These are phyloP conservation scores for Manis pentadactyla DNA, from an alignment of 2,797 vertebrate genomes.

Conservation along the genomic window DNA sequence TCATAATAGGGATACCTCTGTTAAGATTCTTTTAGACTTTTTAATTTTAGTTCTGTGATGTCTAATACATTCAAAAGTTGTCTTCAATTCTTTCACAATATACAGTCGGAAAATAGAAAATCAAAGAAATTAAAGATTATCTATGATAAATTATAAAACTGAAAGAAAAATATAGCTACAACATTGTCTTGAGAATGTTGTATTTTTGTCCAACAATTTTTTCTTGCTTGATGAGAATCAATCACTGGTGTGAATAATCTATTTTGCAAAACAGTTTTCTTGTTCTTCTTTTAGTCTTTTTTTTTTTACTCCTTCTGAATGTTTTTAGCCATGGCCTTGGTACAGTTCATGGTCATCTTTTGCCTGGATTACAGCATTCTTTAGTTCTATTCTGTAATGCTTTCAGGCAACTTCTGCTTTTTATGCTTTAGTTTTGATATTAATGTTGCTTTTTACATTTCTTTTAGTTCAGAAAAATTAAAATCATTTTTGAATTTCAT, in stretches of 20 bases:
- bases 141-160: conserved; percentile 58
- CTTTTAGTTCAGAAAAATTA: conserved; percentile 14
- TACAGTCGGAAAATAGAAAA: background rate
- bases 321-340: background rate
- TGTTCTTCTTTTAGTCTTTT: background rate
- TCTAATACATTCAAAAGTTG: conserved; percentile 52
- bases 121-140: conserved; percentile 37
- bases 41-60: conserved; percentile 21
- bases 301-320: background rate
- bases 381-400: background rate
- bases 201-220: background rate
- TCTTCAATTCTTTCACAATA: conserved; percentile 43
- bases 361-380: background rate
- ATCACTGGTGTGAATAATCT: background rate
- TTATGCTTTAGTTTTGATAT: conserved; percentile 27
- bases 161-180: conserved; percentile 35
- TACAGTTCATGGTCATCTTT: background rate
- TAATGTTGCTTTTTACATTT: conserved; percentile 25
- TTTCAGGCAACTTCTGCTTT: conserved; percentile 28
- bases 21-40: conserved; percentile 28
- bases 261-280: background rate
- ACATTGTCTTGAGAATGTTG: background rate
- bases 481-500: conserved; percentile 36
- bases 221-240: background rate
- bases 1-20: conserved; percentile 1